Evolutionary conservation across 2,888 invertebrate species (phyloP), one percentile per base, ranked within the genome.

Genomic region (Leucania comma): DNA sequence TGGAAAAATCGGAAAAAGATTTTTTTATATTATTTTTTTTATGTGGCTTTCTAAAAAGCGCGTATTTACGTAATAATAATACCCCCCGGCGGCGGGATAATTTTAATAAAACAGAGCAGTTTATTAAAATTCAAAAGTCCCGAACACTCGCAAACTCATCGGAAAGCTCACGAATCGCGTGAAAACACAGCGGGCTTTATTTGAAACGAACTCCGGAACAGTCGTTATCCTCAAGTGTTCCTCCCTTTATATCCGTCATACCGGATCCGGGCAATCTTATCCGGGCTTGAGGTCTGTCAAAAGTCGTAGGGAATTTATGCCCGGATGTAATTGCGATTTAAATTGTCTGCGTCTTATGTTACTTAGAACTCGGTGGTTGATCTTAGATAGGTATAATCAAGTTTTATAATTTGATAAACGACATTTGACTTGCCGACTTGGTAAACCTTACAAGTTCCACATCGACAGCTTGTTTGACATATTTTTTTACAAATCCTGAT

Each of bases 151-250:
- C 32, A 22, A 61, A 8, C 22, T 62, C 46, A 24, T 3, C 20
- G 22, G 24, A 63, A 53, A 46, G 12, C 24, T 14, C 29, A 54
- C 42, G n/a, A 32, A 22, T 22, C 38, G 60, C 38, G 63, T 61
- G 63, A 57, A 73, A 70, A 58, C 68, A 81, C 56, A 53, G 60
- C 64, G 20, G 59, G 57, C 69, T n/a, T 58, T 63, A 77, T 32
- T 77, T 66, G 56, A 66, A 66, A 79, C 48, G 61, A 64, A 60
- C 35, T 56, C 78, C 70, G 78, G 78, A 60, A 75, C 80, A 58
- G 66, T 78, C 80, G 75, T 82, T 82, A 82, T 82, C 70, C 68
- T 68, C 57, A 72, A 81, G 68, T 78, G 78, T 69, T 78, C 71
- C 68, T 71, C 63, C 68, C 64, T 79, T 72, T 82, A 82, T 66